A percentile compares a stretch with the other conserved stretches of the same genome.
Evolutionary conservation across 2,888 invertebrate genomes (phyloP).

Genomic region (Acrobasis repandana): DNA sequence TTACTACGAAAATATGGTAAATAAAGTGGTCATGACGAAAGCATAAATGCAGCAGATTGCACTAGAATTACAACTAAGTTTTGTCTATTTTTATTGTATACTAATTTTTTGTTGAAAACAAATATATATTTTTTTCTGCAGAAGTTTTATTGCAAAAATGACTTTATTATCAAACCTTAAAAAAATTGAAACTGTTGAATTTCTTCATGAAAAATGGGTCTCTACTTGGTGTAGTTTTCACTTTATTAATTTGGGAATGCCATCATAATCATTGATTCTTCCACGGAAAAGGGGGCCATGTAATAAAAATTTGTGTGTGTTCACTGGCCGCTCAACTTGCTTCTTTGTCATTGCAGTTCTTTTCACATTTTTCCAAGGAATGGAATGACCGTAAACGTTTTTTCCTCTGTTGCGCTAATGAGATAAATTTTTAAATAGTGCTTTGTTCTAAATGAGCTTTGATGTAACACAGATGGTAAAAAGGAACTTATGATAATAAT

Average conservation of each 20-base stretch:
- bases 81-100: too few species aligned
- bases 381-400: conserved; percentile 54
- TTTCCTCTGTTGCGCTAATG: conserved; percentile 26
- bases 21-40: too few species aligned
- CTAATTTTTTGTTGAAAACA: conserved; percentile 1
- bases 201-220: not conserved
- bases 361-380: conserved; percentile 56
- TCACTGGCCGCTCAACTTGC: conserved; percentile 36
- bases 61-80: not conserved
- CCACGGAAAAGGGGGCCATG: conserved; percentile 50
- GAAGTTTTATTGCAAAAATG: conserved; percentile 2
- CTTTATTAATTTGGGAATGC: conserved; percentile 43
- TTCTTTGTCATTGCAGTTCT: conserved; percentile 31
- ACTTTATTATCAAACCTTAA: not conserved
- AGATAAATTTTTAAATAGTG: conserved; percentile 23
- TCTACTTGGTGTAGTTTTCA: not conserved
- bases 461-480: not conserved
- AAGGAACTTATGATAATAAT: too few species aligned
- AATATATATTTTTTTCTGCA: not conserved
- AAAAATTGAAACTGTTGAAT: not conserved
- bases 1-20: too few species aligned
- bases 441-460: not conserved
- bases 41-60: too few species aligned
- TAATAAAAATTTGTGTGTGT: not conserved
- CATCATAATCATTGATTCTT: conserved; percentile 37